Percentiles rank a stretch among this genome's conserved stretches.
Evolutionary conservation across 2,797 vertebrate species (phyloP).

Genomic region (Chaenodraco wilsoni): DNA sequence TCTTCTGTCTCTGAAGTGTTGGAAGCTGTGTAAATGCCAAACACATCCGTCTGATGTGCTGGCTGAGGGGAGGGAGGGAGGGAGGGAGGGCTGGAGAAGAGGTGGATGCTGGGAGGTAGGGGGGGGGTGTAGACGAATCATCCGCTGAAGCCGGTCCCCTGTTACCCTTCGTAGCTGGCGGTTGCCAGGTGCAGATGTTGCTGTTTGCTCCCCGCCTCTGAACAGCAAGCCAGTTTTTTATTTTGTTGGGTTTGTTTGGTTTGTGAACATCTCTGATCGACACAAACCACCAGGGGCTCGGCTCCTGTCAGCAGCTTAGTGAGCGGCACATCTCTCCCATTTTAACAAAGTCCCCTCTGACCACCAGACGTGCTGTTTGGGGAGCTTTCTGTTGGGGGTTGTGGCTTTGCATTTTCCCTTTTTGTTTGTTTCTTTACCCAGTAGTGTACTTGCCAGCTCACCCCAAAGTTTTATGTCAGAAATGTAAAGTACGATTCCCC

Average conservation of each 20-base stretch:
- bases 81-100: conserved; percentile 47
- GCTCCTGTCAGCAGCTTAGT: conserved; percentile 76
- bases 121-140: conserved; percentile 56
- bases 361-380: conserved; percentile 60
- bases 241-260: conserved; percentile 36
- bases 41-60: conserved; percentile 74
- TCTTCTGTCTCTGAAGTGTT: conserved; percentile 78
- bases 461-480: too few species aligned
- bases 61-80: conserved; percentile 39
- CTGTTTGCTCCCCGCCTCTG: conserved; percentile 64
- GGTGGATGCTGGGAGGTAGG: conserved; percentile 43
- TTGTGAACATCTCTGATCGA: conserved; percentile 64
- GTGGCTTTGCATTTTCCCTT: conserved; percentile 64
- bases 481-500: too few species aligned
- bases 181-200: conserved; percentile 80
- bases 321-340: conserved; percentile 70
- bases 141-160: conserved; percentile 62
- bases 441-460: too few species aligned
- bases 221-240: conserved; percentile 51
- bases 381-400: conserved; percentile 51
- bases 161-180: conserved; percentile 62
- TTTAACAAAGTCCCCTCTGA: conserved; percentile 76
- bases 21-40: conserved; percentile 84
- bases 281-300: conserved; percentile 60
- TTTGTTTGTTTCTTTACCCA: neutral